These are phyloP conservation scores for Drepanosiphum platanoidis DNA, from an alignment of 2,888 invertebrate species.

Conservation along the genomic window DNA sequence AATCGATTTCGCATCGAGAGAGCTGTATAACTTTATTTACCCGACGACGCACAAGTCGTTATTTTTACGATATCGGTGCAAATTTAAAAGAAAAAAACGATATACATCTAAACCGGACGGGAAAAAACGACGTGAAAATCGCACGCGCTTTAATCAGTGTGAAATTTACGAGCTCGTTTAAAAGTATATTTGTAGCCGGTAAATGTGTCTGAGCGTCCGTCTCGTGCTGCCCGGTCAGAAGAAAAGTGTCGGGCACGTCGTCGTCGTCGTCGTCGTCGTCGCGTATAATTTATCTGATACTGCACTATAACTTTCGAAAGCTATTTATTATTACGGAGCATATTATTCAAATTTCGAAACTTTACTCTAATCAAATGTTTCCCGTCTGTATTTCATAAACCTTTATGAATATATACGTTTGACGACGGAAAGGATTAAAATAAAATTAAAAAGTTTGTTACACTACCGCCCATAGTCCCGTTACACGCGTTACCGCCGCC, in stretches of 20 bases:
- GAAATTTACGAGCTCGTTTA: not conserved
- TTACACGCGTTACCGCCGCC: not conserved
- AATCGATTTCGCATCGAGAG: too few relatives aligned
- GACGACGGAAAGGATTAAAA: constrained; percentile 28
- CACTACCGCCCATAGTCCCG: not conserved
- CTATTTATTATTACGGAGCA: constrained; percentile 29
- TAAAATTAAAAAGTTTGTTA: constrained; percentile 27
- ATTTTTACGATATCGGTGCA: not conserved
- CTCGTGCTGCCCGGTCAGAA: not conserved
- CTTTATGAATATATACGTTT: constrained; percentile 30
- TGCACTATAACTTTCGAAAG: constrained; percentile 34
- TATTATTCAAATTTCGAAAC: constrained; percentile 48
- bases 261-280: too few relatives aligned
- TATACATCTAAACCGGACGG: too few relatives aligned
- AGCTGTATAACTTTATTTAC: too few relatives aligned
- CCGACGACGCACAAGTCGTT: not conserved
- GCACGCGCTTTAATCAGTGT: not conserved
- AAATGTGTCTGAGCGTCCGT: not conserved
- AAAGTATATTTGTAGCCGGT: not conserved
- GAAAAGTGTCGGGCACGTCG: not conserved
- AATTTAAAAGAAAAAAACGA: not conserved
- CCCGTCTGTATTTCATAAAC: constrained; percentile 2
- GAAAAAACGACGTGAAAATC: too few relatives aligned
- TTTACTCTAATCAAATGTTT: constrained; percentile 42
- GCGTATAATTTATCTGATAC: constrained; percentile 30